Evolutionary conservation across 2,888 invertebrate genomes (phyloP).

Genomic region (Drosophila nr. fundita): DNA sequence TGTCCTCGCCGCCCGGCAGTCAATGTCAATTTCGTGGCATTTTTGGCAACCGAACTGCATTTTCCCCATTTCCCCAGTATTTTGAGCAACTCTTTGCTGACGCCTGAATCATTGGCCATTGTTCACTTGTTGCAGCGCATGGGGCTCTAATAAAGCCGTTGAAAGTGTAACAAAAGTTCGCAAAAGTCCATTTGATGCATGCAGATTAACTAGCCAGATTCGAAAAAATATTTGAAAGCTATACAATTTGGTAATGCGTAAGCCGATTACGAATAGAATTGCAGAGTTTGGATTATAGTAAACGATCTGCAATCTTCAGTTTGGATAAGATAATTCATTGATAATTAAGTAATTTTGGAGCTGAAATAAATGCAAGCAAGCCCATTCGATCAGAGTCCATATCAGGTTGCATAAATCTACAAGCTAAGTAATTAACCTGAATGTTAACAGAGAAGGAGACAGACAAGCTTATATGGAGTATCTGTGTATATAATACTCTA

Average conservation of each 20-base stretch:
- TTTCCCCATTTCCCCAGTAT: slow-evolving; percentile 8
- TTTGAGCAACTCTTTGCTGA: neutral
- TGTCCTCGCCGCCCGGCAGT: slow-evolving; percentile 14
- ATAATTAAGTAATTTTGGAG: neutral
- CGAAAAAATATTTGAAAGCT: neutral
- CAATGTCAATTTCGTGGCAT: slow-evolving; percentile 54
- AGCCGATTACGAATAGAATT: neutral
- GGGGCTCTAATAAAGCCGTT: slow-evolving; percentile 26
- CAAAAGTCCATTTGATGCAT: slow-evolving; percentile 18
- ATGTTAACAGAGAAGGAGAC: neutral
- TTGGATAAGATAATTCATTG: too few relatives aligned
- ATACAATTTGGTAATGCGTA: neutral
- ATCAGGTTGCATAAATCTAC: neutral
- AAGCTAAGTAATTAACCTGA: neutral
- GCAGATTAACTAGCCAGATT: slow-evolving; percentile 11
- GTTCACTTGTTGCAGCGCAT: slow-evolving; percentile 32
- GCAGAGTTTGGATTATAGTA: neutral
- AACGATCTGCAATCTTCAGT: neutral
- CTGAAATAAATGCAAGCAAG: neutral
- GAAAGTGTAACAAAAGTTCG: neutral
- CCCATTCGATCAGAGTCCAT: neutral
- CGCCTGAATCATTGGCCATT: slow-evolving; percentile 10
- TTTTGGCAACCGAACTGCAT: slow-evolving; percentile 22
- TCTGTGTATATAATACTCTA: neutral
- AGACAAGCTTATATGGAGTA: neutral